phyloP scores from a whole-genome alignment of 2,113 vertebrate genomes.

The Xiphophorus maculatus region DNA sequence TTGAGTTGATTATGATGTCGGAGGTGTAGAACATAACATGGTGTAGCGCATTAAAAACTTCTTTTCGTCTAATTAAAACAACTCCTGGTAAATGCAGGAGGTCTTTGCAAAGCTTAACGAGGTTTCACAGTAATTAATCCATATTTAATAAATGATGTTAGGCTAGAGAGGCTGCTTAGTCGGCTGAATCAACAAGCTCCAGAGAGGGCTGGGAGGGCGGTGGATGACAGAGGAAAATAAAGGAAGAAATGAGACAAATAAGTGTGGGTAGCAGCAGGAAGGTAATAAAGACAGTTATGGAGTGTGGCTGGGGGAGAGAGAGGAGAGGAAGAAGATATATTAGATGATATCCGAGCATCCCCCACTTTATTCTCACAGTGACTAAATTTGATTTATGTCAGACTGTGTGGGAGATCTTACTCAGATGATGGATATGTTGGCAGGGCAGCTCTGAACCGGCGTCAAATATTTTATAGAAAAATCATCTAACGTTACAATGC shows the following conservation, averaged over 20 bases:
- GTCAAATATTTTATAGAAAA: constrained; percentile 2
- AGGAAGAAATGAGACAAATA: constrained; percentile 54
- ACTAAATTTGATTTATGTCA: constrained; percentile 42
- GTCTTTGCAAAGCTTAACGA: constrained; percentile 60
- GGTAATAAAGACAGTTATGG: constrained; percentile 40
- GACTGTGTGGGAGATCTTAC: constrained; percentile 43
- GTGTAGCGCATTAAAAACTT: constrained; percentile 41
- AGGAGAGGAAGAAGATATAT: constrained; percentile 32
- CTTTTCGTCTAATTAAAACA: constrained; percentile 63
- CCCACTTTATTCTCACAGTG: constrained; percentile 49
- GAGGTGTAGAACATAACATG: constrained; percentile 46
- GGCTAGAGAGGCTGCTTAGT: constrained; percentile 42
- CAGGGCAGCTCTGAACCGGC: constrained; percentile 11
- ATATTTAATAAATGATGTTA: constrained; percentile 67
- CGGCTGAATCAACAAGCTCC: constrained; percentile 51
- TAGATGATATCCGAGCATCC: constrained; percentile 50
- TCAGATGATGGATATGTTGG: constrained; percentile 32
- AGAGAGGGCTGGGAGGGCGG: background rate
- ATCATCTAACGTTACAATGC: constrained; percentile 9
- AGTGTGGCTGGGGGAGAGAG: constrained; percentile 36
- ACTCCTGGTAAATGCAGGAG: constrained; percentile 59
- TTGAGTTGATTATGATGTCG: constrained; percentile 46
- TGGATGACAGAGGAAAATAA: constrained; percentile 28
- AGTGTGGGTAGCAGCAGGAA: constrained; percentile 25
- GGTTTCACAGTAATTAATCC: constrained; percentile 66